Conservation (phyloP, 2,888 invertebrate genomes). For the Glaucopsyche alexis region DNA sequence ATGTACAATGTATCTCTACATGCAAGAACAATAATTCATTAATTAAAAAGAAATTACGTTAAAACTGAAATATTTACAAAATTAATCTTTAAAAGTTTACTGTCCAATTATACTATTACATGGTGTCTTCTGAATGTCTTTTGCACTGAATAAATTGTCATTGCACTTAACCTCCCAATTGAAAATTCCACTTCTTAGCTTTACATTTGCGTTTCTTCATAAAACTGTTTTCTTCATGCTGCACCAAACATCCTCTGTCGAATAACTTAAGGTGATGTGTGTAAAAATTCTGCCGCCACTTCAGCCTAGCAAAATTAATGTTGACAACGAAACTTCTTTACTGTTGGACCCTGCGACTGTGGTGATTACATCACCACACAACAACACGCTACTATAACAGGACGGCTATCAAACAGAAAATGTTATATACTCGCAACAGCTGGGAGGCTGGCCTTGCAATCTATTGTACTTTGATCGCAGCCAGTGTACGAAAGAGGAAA, state of each 20-base stretch:
- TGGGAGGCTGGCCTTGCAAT: conserved; percentile 92
- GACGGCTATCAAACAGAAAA: conserved; percentile 65
- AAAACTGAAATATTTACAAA: conserved; percentile 37
- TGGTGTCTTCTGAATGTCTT: conserved; percentile 38
- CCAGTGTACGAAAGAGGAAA: conserved; percentile 88
- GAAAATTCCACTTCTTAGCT: conserved; percentile 32
- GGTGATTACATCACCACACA: conserved; percentile 70
- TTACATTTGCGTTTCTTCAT: conserved; percentile 37
- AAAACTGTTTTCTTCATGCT: conserved; percentile 38
- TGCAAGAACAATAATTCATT: conserved; percentile 31
- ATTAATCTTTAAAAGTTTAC: conserved; percentile 32
- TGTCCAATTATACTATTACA: conserved; percentile 35
- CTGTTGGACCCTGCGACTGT: conserved; percentile 51
- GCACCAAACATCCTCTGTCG: conserved; percentile 47
- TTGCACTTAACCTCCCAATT: conserved; percentile 39
- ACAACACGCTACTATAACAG: conserved; percentile 59
- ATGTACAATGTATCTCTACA: conserved; percentile 31
- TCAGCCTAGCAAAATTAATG: conserved; percentile 68
- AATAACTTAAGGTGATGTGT: conserved; percentile 46
- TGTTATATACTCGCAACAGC: conserved; percentile 79
- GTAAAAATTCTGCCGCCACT: conserved; percentile 47
- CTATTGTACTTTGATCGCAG: conserved; percentile 85
- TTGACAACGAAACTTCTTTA: conserved; percentile 52
- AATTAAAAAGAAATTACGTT: conserved; percentile 27
- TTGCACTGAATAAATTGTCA: conserved; percentile 42